Conservation (phyloP, 2,797 vertebrate species). For the Ctenochaetus hawaiiensis region DNA sequence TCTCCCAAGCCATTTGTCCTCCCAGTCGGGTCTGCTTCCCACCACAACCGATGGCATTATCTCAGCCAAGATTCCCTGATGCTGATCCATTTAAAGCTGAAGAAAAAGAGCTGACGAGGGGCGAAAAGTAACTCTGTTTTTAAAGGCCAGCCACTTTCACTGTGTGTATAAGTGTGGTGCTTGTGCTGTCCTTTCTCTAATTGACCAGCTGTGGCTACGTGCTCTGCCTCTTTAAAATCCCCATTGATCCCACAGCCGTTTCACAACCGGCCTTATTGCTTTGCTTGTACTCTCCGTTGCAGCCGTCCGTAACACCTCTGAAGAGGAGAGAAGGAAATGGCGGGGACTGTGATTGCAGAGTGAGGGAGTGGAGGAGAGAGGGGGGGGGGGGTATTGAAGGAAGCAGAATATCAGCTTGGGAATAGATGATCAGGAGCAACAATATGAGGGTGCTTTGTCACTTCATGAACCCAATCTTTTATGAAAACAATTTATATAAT, state of each 20-base stretch:
- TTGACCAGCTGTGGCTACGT: conserved; percentile 81
- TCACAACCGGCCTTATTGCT: conserved; percentile 76
- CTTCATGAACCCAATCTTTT: conserved; percentile 22
- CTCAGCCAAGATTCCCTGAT: conserved; percentile 60
- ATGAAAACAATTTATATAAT: conserved; percentile 39
- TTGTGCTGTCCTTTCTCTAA: conserved; percentile 79
- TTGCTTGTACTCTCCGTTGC: conserved; percentile 65
- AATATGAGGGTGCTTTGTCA: conserved; percentile 10
- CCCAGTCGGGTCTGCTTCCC: conserved; percentile 25
- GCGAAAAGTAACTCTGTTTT: conserved; percentile 73
- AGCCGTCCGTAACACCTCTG: conserved; percentile 50
- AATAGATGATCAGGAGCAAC: conserved; percentile 19
- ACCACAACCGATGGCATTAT: conserved; percentile 49
- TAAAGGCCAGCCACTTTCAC: conserved; percentile 72
- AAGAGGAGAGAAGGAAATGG: conserved; percentile 33
- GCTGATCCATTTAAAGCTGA: conserved; percentile 67
- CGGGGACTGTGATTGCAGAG: conserved; percentile 33
- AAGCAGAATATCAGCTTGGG: conserved; percentile 8
- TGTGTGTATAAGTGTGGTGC: conserved; percentile 45
- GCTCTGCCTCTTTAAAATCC: conserved; percentile 77
- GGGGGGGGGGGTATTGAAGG: conserved; percentile 8
- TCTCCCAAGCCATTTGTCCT: conserved; percentile 38
- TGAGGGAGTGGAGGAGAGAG: conserved; percentile 19
- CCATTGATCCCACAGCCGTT: conserved; percentile 75
- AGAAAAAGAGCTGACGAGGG: conserved; percentile 75